Conservation (phyloP, 2,113 vertebrate species). For the Nothobranchius kuhntae region DNA sequence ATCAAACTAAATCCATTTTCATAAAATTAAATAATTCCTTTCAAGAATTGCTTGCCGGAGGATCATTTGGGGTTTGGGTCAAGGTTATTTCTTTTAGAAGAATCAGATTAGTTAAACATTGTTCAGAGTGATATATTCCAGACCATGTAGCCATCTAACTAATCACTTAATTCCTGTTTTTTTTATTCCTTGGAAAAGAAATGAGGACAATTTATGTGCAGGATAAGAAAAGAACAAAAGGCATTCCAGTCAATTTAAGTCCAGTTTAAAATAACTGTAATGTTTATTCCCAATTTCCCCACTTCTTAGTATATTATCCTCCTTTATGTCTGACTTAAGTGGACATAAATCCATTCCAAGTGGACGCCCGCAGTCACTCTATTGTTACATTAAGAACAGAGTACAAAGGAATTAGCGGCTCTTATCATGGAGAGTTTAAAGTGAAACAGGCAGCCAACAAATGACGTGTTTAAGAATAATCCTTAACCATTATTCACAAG, state of each 20-base stretch:
- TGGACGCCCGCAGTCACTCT: background rate
- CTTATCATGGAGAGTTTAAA: background rate
- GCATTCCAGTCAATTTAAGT: background rate
- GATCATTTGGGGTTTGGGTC: background rate
- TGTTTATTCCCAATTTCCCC: background rate
- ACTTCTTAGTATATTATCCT: background rate
- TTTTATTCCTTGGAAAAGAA: background rate
- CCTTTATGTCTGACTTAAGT: background rate
- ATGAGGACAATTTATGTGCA: background rate
- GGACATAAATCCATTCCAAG: background rate
- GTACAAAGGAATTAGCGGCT: background rate
- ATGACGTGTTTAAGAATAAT: background rate
- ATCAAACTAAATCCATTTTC: background rate
- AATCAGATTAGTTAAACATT: too few species aligned
- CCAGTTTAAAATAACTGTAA: background rate
- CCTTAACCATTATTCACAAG: background rate
- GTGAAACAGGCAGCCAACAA: background rate
- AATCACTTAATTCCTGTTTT: background rate
- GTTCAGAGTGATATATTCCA: background rate
- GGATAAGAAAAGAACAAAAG: background rate
- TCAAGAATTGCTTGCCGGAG: too few species aligned
- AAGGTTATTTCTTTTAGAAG: too few species aligned
- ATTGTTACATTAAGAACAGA: background rate
- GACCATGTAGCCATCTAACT: background rate
- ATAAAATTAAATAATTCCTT: too few species aligned